phyloP scores from a whole-genome alignment of 2,888 invertebrate species.

The Molorchus minor region DNA sequence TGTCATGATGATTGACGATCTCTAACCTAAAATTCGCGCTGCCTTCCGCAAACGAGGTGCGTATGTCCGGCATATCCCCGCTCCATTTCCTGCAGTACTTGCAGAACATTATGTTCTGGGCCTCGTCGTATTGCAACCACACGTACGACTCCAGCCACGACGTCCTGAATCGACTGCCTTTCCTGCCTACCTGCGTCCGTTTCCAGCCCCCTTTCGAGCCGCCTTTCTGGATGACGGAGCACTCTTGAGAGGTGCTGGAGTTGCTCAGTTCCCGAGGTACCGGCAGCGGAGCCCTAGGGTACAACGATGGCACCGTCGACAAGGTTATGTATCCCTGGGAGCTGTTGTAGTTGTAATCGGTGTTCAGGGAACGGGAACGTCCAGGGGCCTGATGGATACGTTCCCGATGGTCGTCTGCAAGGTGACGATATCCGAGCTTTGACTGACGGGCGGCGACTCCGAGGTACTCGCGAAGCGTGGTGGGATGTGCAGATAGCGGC shows the following conservation, averaged over 20 bases:
- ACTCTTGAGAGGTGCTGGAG: constrained; percentile 57
- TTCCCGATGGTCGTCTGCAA: constrained; percentile 39
- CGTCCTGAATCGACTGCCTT: constrained; percentile 73
- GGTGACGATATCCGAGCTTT: constrained; percentile 33
- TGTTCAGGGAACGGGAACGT: constrained; percentile 5
- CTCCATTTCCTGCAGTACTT: constrained; percentile 80
- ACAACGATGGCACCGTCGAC: constrained; percentile 40
- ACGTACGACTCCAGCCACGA: constrained; percentile 75
- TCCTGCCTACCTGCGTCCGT: constrained; percentile 54
- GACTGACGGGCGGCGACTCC: constrained; percentile 38
- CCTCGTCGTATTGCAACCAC: constrained; percentile 78
- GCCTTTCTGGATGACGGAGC: constrained; percentile 56
- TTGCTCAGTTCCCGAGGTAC: constrained; percentile 48
- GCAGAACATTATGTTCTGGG: constrained; percentile 76
- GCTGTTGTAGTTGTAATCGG: constrained; percentile 21
- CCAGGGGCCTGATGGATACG: constrained; percentile 39
- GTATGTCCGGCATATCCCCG: constrained; percentile 72
- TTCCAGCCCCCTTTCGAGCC: neutral
- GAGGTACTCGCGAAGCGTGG: constrained; percentile 44
- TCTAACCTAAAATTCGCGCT: constrained; percentile 80
- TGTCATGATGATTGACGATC: constrained; percentile 82
- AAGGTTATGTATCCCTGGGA: constrained; percentile 28
- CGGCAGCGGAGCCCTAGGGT: constrained; percentile 45
- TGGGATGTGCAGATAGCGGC: constrained; percentile 46
- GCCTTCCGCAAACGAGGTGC: constrained; percentile 82